A percentile compares a stretch with the other conserved stretches of the same genome.
Conservation (phyloP, 2,797 vertebrate species). For the Leptodactylus fallax region DNA sequence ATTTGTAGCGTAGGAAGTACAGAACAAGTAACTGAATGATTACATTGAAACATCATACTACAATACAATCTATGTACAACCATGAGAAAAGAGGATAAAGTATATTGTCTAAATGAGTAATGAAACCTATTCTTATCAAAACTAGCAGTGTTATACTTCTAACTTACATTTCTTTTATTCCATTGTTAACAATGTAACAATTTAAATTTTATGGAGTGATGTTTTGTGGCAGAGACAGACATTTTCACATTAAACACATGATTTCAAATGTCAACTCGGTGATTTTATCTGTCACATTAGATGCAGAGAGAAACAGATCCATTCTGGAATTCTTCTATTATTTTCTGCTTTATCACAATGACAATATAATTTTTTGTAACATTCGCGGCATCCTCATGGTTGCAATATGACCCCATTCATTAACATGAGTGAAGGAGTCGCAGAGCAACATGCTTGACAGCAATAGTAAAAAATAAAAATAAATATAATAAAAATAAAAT, state of each 20-base stretch:
- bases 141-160: neutral
- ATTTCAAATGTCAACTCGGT: conserved; percentile 23
- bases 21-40: too few relatives aligned
- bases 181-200: neutral
- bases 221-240: conserved; percentile 9
- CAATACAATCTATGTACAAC: neutral
- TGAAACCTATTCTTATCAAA: neutral
- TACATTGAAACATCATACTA: neutral
- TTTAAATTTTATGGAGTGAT: neutral
- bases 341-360: neutral
- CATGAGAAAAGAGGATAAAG: neutral
- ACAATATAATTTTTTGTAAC: neutral
- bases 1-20: too few relatives aligned
- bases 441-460: too few relatives aligned
- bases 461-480: too few relatives aligned
- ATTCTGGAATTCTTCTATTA: neutral
- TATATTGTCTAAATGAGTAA: neutral
- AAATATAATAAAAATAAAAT: too few relatives aligned
- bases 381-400: too few relatives aligned
- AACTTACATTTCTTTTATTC: neutral
- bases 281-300: conserved; percentile 21
- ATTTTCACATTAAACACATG: conserved; percentile 23
- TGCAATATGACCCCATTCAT: too few relatives aligned
- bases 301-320: neutral
- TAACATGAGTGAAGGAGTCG: too few relatives aligned